Base-by-base conservation (phyloP, 2,888 invertebrate genomes). In the Steinernema scapterisci region DNA sequence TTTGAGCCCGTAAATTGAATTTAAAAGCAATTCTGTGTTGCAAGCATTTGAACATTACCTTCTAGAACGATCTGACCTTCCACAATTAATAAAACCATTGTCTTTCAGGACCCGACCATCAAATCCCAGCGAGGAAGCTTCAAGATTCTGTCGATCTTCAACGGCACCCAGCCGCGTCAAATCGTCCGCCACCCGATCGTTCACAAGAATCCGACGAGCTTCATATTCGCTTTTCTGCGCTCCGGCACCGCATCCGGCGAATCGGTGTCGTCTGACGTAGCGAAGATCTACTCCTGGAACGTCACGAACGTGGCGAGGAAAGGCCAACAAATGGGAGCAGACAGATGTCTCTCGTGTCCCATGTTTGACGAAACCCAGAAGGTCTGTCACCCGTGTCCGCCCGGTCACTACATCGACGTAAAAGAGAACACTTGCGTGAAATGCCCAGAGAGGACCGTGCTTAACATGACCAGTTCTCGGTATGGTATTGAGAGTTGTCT, bases 301-400 rank as follows among this genome's bases (percentile, higher is more conserved):
- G 89, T 91, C 7, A 90, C 90, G 2, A 91, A 91, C 82, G 90
- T 90, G 2, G 72, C 23, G 5, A 13, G 45, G 19, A 78, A 76
- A 44, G 25, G 70, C 7, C n/a, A 52, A 6, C 31, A 27, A 52
- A 89, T 89, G 44, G 91, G 91, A n/a, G 91, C 91, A 0, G 89
- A 89, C n/a, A 83, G 84, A 5, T 91, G 91, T 81, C 85, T 89
- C 73, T 85, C 83, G 5, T 88, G 88, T 79, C 88, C 88, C 16
- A 77, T 76, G 13, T 71, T 73, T 0, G 74, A 88, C 43, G 88
- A 88, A 2, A 77, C 73, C 16, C 70, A 45, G 23, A 81, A 80
- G 52, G 75, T 89, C 2, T 91, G 91, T 83, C 88, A 90, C 19
- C 90, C 91, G 0, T 91, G 91, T 82, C 89, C 90, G 2, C 85